Evolutionary conservation across 2,888 invertebrate genomes (phyloP), one percentile per base, ranked within the genome.

Genomic region (Miltochrista miniata): DNA sequence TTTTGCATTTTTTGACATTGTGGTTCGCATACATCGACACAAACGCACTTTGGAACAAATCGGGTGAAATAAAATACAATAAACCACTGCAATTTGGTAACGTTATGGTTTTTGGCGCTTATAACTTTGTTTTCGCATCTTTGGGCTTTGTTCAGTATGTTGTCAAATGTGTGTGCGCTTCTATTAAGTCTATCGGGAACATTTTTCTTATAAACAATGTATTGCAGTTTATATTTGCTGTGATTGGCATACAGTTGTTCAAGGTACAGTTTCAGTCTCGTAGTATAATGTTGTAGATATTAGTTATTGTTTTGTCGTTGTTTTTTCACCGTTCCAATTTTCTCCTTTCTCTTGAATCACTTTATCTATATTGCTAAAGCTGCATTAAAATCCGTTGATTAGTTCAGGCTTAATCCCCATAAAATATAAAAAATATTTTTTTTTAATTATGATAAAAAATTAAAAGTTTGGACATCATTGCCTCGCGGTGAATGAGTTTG

Each of bases 181-280:
- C 98, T 76, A 96, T 98, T 81, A 98, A 97, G 93, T 98, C 98
- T 75, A 98, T 98, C 92, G 98, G 99, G 87, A 99, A 99, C 94
- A 99, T 99, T 90, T 98, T 99, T 95, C 93, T 99, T 93, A 99
- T 99, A 92, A 99, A 98, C 90, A 98, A 98, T 93, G 96, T 99
- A 90, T 96, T 99, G 87, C 97, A 99, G 94, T 99, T 99, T 94
- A 99, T 99, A 98, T 99, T 99, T 92, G 98, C 99, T 93, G 99
- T 99, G 86, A 98, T 99, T 90, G 99, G 99, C 91, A 98, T 99
- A 83, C 99, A 99, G 93, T 95, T 99, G 76, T 99, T 99, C 93
- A 99, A 99, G 96, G 97, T 97, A 95, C 85, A 83, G 68, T 29
- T 45, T 34, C 13, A 24, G 24, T 43, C 3, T 24, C 13, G 7